Conservation (phyloP, 2,113 vertebrate species). For the Tiliqua scincoides region DNA sequence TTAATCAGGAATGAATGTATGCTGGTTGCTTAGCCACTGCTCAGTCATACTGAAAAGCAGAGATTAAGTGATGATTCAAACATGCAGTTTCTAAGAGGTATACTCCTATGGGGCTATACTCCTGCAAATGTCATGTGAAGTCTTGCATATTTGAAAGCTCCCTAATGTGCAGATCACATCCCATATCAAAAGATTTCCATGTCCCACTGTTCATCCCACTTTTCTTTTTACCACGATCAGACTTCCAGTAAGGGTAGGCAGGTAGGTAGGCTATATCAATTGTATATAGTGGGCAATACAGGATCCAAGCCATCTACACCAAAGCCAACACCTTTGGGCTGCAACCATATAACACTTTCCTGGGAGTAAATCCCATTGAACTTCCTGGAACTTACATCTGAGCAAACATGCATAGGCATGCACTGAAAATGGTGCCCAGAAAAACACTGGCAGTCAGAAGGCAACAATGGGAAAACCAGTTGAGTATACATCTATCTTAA, state of each 20-base stretch:
- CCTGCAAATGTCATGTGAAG: neutral
- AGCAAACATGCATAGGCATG: too few species aligned
- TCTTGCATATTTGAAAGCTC: neutral
- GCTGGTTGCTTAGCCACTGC: slow-evolving; percentile 3
- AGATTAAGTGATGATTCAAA: neutral
- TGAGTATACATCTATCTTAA: neutral
- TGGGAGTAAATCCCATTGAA: too few species aligned
- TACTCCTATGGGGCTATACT: neutral
- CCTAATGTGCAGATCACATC: too few species aligned
- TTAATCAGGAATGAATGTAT: slow-evolving; percentile 3
- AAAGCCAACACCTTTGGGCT: too few species aligned
- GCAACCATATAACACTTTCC: too few species aligned
- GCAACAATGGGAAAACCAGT: too few species aligned
- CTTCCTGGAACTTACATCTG: too few species aligned
- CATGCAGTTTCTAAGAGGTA: neutral
- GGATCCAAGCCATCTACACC: too few species aligned
- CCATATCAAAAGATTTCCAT: neutral
- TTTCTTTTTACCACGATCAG: neutral
- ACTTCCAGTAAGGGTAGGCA: neutral
- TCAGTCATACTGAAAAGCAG: slow-evolving; percentile 3
- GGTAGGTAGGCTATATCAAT: too few species aligned
- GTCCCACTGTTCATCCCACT: neutral
- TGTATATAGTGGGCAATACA: too few species aligned
- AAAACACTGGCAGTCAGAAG: neutral
- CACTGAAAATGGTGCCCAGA: neutral